Conservation (phyloP, 1,140 invertebrate species). For the Penaeus chinensis region DNA sequence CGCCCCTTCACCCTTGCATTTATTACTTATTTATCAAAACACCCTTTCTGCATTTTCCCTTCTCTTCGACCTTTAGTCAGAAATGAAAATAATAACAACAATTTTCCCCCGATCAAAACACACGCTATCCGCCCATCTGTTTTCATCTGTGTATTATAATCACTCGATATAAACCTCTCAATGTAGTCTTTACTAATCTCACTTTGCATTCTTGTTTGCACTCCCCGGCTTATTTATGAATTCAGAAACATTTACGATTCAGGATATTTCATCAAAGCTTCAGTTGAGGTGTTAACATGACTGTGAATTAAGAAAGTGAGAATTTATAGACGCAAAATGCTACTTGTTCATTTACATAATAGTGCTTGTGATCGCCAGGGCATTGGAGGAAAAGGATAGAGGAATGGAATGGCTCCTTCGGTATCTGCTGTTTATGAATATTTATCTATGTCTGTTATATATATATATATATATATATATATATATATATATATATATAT, state of each 20-base stretch:
- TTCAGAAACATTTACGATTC: not conserved
- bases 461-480: constrained; percentile 28
- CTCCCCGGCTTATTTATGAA: no score
- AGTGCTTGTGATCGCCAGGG: not conserved
- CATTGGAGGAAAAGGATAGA: not conserved
- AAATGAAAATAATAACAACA: no score
- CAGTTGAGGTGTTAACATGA: not conserved
- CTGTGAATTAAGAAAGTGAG: not conserved
- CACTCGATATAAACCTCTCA: no score
- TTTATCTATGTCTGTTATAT: constrained; percentile 15
- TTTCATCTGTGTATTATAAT: no score
- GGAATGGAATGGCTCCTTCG: not conserved
- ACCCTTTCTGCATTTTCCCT: no score
- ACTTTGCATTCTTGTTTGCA: no score
- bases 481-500: constrained; percentile 19
- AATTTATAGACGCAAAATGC: not conserved
- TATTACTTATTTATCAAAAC: not conserved
- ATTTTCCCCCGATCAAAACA: no score
- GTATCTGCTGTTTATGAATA: not conserved
- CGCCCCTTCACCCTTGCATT: not conserved
- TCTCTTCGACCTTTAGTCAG: no score
- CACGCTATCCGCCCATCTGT: no score
- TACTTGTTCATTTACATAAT: not conserved
- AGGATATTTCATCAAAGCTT: not conserved
- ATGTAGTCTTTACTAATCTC: no score